phyloP scores from a whole-genome alignment of 2,888 invertebrate genomes.

The Gonocerus acuteangulatus region DNA sequence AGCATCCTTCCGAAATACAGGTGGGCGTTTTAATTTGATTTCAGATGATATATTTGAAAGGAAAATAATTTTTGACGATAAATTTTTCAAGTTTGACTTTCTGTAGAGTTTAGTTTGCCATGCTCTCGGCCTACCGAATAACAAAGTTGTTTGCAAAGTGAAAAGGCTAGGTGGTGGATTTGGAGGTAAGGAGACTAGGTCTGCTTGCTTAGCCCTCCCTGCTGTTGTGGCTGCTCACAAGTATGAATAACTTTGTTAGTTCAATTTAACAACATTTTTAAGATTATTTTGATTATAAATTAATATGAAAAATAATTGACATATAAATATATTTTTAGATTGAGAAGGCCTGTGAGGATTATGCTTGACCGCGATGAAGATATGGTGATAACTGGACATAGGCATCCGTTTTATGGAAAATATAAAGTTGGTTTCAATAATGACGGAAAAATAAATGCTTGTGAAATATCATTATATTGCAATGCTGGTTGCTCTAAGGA shows the following conservation, averaged over 20 bases:
- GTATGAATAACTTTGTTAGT: constrained; percentile 40
- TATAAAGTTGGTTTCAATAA: constrained; percentile 76
- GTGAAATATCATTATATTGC: constrained; percentile 63
- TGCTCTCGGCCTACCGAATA: constrained; percentile 62
- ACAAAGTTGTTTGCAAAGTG: constrained; percentile 65
- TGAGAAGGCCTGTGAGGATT: constrained; percentile 69
- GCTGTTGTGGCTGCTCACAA: constrained; percentile 71
- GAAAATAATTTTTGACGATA: too few species aligned
- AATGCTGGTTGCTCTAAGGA: constrained; percentile 81
- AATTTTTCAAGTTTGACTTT: neutral
- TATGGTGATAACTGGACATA: constrained; percentile 78
- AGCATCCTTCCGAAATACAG: constrained; percentile 70
- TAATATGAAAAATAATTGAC: neutral
- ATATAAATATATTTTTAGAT: constrained; percentile 44
- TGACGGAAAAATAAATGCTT: constrained; percentile 66
- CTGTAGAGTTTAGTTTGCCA: constrained; percentile 58
- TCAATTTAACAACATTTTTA: neutral
- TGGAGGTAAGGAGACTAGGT: constrained; percentile 86
- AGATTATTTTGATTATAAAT: neutral
- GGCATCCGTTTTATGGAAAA: constrained; percentile 75
- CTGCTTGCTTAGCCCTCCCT: constrained; percentile 58
- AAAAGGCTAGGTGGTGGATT: constrained; percentile 92
- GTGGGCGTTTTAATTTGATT: too few species aligned
- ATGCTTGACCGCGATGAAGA: constrained; percentile 92
- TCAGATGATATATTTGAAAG: constrained; percentile 35